A percentile compares a stretch with the other conserved stretches of the same genome.
Evolutionary conservation across 2,888 invertebrate genomes (phyloP).

Genomic region (Metalampra italica): DNA sequence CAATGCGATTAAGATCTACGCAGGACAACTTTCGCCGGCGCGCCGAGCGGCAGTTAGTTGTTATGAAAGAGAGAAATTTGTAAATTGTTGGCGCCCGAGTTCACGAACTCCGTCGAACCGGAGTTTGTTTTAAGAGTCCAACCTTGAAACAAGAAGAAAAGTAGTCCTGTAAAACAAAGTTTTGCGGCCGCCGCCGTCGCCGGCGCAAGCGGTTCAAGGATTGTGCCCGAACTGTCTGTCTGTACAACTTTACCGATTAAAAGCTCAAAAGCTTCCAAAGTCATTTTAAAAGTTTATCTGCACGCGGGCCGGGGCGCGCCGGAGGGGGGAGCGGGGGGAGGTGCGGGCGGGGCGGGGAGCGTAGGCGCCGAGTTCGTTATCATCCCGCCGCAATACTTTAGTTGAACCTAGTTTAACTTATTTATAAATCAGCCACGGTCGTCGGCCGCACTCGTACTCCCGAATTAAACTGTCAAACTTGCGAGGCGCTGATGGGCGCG

Average conservation of each 20-base stretch:
- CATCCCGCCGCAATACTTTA: slow-evolving; percentile 68
- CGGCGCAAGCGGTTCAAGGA: slow-evolving; percentile 80
- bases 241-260: slow-evolving; percentile 80
- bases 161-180: slow-evolving; percentile 81
- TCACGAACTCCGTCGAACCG: slow-evolving; percentile 79
- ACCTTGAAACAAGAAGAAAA: slow-evolving; percentile 81
- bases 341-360: slow-evolving; percentile 38
- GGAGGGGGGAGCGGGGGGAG: slow-evolving; percentile 36
- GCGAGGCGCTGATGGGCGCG: slow-evolving; percentile 32
- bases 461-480: slow-evolving; percentile 69
- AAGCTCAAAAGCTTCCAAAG: slow-evolving; percentile 81
- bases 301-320: slow-evolving; percentile 57
- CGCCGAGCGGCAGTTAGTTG: slow-evolving; percentile 79
- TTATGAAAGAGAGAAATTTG: slow-evolving; percentile 81
- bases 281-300: slow-evolving; percentile 81
- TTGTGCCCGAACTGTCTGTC: slow-evolving; percentile 79
- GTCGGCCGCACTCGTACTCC: slow-evolving; percentile 46
- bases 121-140: slow-evolving; percentile 81
- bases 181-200: slow-evolving; percentile 79
- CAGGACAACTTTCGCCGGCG: slow-evolving; percentile 79
- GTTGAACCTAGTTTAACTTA: slow-evolving; percentile 75
- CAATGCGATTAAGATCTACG: slow-evolving; percentile 80
- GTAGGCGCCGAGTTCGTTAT: slow-evolving; percentile 67
- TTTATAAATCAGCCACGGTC: slow-evolving; percentile 65
- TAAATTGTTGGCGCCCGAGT: slow-evolving; percentile 80